Percentiles rank a stretch among this genome's conserved stretches.
Evolutionary conservation across 2,888 invertebrate species (phyloP).

Genomic region (Diarsia rubi): DNA sequence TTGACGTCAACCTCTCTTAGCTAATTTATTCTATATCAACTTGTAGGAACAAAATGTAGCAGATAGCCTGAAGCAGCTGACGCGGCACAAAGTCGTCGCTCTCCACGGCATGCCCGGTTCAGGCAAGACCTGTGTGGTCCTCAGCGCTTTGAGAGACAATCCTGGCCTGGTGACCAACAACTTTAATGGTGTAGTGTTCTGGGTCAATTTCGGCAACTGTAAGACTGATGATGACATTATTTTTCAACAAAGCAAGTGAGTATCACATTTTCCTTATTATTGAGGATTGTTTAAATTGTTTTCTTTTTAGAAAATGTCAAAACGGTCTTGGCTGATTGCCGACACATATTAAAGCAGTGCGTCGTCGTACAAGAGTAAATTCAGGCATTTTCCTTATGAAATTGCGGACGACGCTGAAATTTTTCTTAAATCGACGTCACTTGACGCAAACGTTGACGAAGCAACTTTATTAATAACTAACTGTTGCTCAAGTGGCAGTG

Average conservation of each 20-base stretch:
- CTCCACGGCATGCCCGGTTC: conserved; percentile 94
- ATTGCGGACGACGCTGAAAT: background rate
- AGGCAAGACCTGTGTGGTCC: conserved; percentile 93
- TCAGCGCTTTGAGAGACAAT: conserved; percentile 90
- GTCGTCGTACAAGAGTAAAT: background rate
- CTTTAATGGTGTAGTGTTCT: conserved; percentile 91
- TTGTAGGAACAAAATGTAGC: conserved; percentile 88
- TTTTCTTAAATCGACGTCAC: background rate
- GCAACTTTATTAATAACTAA: background rate
- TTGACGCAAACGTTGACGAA: too few species aligned
- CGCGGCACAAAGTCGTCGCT: conserved; percentile 91
- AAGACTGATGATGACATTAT: conserved; percentile 87
- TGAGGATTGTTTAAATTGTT: background rate
- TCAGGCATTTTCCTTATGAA: background rate
- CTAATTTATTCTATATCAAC: background rate
- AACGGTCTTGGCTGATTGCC: conserved; percentile 14
- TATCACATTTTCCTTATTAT: conserved; percentile 34
- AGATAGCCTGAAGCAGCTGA: conserved; percentile 83
- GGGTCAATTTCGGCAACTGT: conserved; percentile 90
- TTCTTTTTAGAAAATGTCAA: conserved; percentile 4
- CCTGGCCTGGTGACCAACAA: conserved; percentile 86
- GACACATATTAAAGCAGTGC: background rate
- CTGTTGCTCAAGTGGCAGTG: too few species aligned
- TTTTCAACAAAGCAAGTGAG: conserved; percentile 86
- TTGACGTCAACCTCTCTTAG: background rate